These are phyloP conservation scores for Brachyhypopomus gauderio DNA, from an alignment of 2,113 vertebrate species.

Conservation along the genomic window DNA sequence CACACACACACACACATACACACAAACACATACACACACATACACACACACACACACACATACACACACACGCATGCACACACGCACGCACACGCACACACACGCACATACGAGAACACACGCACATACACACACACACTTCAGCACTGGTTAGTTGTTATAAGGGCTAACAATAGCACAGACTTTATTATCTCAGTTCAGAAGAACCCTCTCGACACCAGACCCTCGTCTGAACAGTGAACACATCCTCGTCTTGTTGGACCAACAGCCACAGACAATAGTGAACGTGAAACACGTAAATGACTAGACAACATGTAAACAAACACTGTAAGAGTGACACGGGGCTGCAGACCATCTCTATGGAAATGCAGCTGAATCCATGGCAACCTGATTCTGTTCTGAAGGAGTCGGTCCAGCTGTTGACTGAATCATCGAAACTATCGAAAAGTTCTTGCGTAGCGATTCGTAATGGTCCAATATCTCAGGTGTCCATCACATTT, in stretches of 20 bases:
- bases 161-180: not conserved
- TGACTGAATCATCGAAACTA: not conserved
- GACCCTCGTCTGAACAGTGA: not conserved
- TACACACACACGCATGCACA: no score
- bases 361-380: not conserved
- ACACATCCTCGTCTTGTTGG: not conserved
- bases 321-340: not conserved
- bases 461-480: not conserved
- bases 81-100: no score
- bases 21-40: no score
- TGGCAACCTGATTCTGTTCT: not conserved
- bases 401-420: not conserved
- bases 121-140: no score
- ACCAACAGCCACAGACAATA: not conserved
- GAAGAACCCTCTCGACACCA: not conserved
- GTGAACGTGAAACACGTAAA: not conserved
- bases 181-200: slow-evolving; percentile 9
- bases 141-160: not conserved
- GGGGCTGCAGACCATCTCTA: not conserved
- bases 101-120: no score
- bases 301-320: not conserved
- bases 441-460: not conserved
- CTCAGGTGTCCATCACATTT: not conserved
- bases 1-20: not conserved
- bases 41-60: no score